These are phyloP conservation scores for Cassiopea andromeda DNA, from an alignment of 30 jellyfish, hydroid and myxozoan species.

Conservation along the genomic window DNA sequence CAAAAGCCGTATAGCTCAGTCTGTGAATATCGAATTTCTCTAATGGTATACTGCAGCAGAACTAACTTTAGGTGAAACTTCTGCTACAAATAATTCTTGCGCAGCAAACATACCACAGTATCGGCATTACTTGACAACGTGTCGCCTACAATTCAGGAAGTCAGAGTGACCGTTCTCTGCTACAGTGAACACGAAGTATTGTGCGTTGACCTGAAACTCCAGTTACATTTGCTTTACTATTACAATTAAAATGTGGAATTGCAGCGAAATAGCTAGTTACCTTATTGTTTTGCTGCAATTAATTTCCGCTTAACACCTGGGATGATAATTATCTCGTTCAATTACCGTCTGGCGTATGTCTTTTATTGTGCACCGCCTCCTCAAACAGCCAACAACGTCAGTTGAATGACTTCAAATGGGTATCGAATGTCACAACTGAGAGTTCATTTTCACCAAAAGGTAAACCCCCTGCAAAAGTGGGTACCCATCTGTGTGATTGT, in stretches of 20 bases:
- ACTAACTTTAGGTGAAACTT: too few relatives aligned
- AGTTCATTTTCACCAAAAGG: background rate
- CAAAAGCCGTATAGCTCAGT: too few relatives aligned
- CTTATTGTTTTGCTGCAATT: background rate
- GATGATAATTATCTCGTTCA: background rate
- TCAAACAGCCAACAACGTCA: constrained; percentile 1
- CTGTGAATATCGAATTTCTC: too few relatives aligned
- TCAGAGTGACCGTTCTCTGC: background rate
- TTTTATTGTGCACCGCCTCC: background rate
- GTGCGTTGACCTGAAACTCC: background rate
- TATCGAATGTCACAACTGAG: background rate
- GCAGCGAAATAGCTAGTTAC: background rate
- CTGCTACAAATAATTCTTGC: too few relatives aligned
- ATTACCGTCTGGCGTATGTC: background rate
- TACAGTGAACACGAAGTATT: background rate
- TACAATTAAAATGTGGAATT: background rate
- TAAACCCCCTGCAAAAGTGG: too few relatives aligned
- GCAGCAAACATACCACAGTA: too few relatives aligned
- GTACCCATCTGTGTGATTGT: too few relatives aligned
- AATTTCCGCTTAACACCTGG: background rate
- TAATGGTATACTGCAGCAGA: too few relatives aligned
- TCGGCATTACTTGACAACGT: too few relatives aligned
- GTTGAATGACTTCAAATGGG: background rate
- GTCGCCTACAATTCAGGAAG: too few relatives aligned
- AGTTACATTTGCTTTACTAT: background rate